Evolutionary conservation across 2,113 vertebrate species (phyloP).

Genomic region (Eleginops maclovinus): DNA sequence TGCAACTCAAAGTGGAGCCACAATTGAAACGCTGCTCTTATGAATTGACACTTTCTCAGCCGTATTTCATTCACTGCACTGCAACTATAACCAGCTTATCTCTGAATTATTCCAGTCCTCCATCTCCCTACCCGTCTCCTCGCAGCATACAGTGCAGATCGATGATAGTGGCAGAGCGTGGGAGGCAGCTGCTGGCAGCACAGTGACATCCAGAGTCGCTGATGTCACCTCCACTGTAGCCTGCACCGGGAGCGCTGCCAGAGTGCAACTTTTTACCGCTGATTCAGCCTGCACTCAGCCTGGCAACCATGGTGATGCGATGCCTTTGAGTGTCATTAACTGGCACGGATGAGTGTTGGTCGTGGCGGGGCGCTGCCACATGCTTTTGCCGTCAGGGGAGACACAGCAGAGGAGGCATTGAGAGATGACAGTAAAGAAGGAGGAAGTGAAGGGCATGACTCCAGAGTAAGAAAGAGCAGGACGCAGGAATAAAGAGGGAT

Average conservation of each 20-base stretch:
- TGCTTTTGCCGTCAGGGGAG: constrained; percentile 16
- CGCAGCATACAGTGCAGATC: constrained; percentile 26
- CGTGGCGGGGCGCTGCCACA: constrained; percentile 37
- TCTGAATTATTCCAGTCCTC: constrained; percentile 28
- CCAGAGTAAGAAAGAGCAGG: constrained; percentile 37
- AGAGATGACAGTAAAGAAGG: constrained; percentile 2
- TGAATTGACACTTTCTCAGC: constrained; percentile 3
- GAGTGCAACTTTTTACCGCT: constrained; percentile 54
- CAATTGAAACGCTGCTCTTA: neutral
- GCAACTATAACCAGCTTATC: constrained; percentile 35
- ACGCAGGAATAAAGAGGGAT: constrained; percentile 36
- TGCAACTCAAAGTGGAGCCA: neutral
- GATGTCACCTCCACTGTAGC: constrained; percentile 64
- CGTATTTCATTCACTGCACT: constrained; percentile 7
- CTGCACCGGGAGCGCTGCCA: constrained; percentile 54
- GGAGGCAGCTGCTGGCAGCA: constrained; percentile 59
- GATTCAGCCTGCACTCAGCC: constrained; percentile 59
- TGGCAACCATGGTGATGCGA: constrained; percentile 38
- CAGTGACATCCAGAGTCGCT: constrained; percentile 48
- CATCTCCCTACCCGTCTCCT: neutral
- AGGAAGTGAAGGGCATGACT: constrained; percentile 32
- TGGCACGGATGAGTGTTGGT: constrained; percentile 44
- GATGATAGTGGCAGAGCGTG: constrained; percentile 53
- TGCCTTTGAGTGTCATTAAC: constrained; percentile 59
- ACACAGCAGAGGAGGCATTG: neutral